Evolutionary conservation across 2,113 vertebrate genomes (phyloP).

Genomic region (Eudyptes chrysolophus): DNA sequence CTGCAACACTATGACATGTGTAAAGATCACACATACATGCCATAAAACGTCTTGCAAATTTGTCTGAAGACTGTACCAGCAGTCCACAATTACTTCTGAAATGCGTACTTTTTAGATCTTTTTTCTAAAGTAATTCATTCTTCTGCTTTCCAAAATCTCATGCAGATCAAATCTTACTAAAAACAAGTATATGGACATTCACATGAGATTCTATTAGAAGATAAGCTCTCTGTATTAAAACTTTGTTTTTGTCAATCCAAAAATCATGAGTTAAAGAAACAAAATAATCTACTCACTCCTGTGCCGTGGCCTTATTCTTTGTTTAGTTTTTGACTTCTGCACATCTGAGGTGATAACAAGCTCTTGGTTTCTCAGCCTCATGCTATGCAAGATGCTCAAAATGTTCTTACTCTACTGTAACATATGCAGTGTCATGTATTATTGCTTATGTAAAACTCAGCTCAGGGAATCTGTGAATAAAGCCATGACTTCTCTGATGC

Average conservation of each 20-base stretch:
- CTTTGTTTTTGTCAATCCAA: neutral
- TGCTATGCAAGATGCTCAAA: neutral
- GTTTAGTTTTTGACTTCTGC: neutral
- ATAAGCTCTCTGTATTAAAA: neutral
- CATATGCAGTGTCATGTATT: neutral
- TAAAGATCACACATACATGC: neutral
- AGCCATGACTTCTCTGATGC: neutral
- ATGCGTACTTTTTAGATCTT: neutral
- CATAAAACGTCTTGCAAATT: neutral
- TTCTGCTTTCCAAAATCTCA: neutral
- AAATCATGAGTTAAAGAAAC: neutral
- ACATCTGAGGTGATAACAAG: neutral
- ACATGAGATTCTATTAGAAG: neutral
- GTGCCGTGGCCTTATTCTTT: neutral
- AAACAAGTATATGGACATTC: neutral
- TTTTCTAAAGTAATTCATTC: neutral
- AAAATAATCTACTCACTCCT: neutral
- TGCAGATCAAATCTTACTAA: neutral
- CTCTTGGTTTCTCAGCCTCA: neutral
- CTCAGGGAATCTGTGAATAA: neutral
- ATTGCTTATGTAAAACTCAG: conserved; percentile 10
- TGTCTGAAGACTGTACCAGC: neutral
- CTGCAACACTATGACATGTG: neutral
- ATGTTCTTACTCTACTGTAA: neutral
- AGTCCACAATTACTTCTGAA: neutral